Evolutionary conservation across 37 sponge, comb jelly and placozoan species (phyloP).

Genomic region (Axinella damicornis): DNA sequence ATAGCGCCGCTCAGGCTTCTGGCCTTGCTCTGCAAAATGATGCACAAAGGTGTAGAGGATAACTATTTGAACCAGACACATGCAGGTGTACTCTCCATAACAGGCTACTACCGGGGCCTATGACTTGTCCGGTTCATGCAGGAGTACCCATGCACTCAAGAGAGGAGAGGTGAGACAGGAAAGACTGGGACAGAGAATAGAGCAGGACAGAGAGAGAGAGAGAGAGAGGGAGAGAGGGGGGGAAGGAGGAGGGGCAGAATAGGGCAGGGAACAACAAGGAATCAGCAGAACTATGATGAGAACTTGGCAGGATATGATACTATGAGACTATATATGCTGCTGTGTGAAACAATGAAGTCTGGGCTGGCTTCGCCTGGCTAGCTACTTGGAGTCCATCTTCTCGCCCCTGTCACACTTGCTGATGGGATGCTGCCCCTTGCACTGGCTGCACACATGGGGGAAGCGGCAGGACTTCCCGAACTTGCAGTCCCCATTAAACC

Average conservation of each 20-base stretch:
- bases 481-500: conserved; percentile 37
- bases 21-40: no score
- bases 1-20: not conserved
- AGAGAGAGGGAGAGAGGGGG: not conserved
- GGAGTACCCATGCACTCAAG: no score
- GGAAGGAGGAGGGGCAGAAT: not conserved
- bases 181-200: no score
- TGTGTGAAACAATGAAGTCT: no score
- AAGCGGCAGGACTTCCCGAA: conserved; percentile 31
- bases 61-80: no score
- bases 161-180: no score
- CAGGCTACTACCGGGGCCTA: no score
- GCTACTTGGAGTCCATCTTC: not conserved
- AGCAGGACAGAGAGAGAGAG: not conserved
- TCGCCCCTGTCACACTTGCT: not conserved
- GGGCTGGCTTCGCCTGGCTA: no score
- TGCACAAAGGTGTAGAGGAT: no score
- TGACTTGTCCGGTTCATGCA: no score
- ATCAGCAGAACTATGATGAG: not conserved
- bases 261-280: not conserved
- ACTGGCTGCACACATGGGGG: conserved; percentile 11
- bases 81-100: no score
- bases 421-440: conserved; percentile 22
- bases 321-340: not conserved
- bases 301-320: no score